Percentiles rank a stretch among this genome's conserved stretches.
These are phyloP conservation scores for Brenthis ino DNA, from an alignment of 2,888 invertebrate species.

Conservation along the genomic window DNA sequence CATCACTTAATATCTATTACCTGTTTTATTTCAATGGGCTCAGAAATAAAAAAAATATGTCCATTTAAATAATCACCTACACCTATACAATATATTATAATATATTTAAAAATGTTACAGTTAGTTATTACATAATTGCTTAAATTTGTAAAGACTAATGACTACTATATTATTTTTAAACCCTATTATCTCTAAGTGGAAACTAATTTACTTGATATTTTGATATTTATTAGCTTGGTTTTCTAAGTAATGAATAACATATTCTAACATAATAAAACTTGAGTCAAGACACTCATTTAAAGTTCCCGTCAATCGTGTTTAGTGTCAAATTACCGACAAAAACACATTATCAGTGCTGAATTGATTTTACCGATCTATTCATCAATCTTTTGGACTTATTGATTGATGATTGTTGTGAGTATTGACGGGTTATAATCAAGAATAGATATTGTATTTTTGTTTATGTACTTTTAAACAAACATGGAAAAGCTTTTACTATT, in stretches of 20 bases:
- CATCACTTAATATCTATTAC: too few species aligned
- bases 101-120: too few species aligned
- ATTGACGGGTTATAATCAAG: constrained; percentile 78
- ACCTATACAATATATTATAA: too few species aligned
- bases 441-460: constrained; percentile 44
- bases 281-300: constrained; percentile 39
- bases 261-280: constrained; percentile 43
- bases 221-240: constrained; percentile 35
- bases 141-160: constrained; percentile 9
- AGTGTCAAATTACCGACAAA: constrained; percentile 76
- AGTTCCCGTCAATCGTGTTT: constrained; percentile 57
- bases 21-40: too few species aligned
- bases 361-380: constrained; percentile 70
- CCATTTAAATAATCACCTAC: too few species aligned
- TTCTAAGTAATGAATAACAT: constrained; percentile 39
- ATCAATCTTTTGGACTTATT: constrained; percentile 77
- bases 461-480: background rate
- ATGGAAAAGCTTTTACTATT: constrained; percentile 13
- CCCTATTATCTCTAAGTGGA: constrained; percentile 33
- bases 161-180: constrained; percentile 35
- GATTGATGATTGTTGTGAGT: constrained; percentile 70
- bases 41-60: too few species aligned
- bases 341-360: constrained; percentile 70
- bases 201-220: constrained; percentile 36
- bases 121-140: background rate